Base-by-base conservation (phyloP, 2,113 vertebrate genomes). In the Eubucco bourcierii region DNA sequence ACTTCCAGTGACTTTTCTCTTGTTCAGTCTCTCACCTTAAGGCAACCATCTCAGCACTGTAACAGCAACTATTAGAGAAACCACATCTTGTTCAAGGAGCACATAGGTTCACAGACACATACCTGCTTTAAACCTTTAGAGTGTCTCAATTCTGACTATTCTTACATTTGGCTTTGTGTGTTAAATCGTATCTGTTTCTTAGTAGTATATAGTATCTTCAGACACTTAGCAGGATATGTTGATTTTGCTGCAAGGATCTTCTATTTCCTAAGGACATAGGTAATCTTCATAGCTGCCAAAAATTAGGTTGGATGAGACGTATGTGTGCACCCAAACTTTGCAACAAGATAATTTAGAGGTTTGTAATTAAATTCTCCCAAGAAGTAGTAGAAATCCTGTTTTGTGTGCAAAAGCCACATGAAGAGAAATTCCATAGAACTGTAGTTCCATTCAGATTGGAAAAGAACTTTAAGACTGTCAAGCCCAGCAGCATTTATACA, bases 271-370 rank as follows among this genome's bases (percentile, higher is more conserved):
- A 79, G 17, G 66, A 59, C 7, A 15, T 17, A 8, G 3, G 9
- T 44, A 8, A 15, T 66, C 90, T 72, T 71, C 33, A 46, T 2
- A 4, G 21, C 16, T 87, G 59, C 23, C 78, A 74, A 90, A 77
- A 7, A 31, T 1, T 0, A 39, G 37, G 34, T 44, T 41, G 16
- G 9, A n/a, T n/a, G 6, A 66, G 58, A 58, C 0, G 0, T 9
- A 2, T n/a, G 14, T 19, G 8, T 9, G 7, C 0, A 0, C 33
- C 65, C 39, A 41, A 41, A 82, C 15, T 80, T 84, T 84, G 46
- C 37, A 68, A 23, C 6, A 56, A 61, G 39, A n/a, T 13, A 44
- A 20, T 65, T 71, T 47, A 61, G 55, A 79, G 6, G 11, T 52
- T 46, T 83, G 58, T 47, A 83, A 72, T 71, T 88, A 83, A 77